Evolutionary conservation across 2,888 invertebrate species (phyloP).

Genomic region (Apodemia mormo): DNA sequence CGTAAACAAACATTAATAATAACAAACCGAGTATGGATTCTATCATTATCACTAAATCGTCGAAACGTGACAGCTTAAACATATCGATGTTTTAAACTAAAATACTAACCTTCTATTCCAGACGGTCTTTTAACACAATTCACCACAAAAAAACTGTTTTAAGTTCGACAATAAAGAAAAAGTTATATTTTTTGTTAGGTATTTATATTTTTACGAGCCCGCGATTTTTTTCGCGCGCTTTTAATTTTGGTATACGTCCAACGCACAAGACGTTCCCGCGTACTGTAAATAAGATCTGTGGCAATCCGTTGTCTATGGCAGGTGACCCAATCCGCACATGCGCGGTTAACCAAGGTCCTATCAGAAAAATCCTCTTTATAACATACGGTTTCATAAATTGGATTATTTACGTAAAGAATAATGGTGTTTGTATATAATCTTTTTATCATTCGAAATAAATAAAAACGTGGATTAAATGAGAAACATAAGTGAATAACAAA

Average conservation of each 20-base stretch:
- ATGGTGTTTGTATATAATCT: neutral
- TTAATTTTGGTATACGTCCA: constrained; percentile 25
- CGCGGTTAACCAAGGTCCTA: constrained; percentile 65
- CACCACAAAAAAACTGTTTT: constrained; percentile 19
- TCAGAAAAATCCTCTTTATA: constrained; percentile 42
- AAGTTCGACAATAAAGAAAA: neutral
- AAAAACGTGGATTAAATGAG: neutral
- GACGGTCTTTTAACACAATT: neutral
- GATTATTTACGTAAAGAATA: constrained; percentile 3
- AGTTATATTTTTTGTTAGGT: neutral
- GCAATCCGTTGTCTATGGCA: constrained; percentile 50
- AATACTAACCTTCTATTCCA: constrained; percentile 51
- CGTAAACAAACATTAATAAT: constrained; percentile 44
- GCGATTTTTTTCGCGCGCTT: constrained; percentile 27
- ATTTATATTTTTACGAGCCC: constrained; percentile 19
- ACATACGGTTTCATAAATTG: constrained; percentile 22
- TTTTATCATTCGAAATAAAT: neutral
- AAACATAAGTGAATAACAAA: too few relatives aligned
- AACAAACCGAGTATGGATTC: constrained; percentile 33
- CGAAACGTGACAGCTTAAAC: constrained; percentile 65
- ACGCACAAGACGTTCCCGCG: constrained; percentile 55
- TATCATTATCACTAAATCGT: constrained; percentile 51
- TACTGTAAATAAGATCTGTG: constrained; percentile 51
- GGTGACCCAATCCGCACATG: constrained; percentile 54
- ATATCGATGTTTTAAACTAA: constrained; percentile 45